A percentile compares a stretch with the other conserved stretches of the same genome.
phyloP scores from a whole-genome alignment of 2,113 vertebrate genomes.

The Pangasianodon gigas region DNA sequence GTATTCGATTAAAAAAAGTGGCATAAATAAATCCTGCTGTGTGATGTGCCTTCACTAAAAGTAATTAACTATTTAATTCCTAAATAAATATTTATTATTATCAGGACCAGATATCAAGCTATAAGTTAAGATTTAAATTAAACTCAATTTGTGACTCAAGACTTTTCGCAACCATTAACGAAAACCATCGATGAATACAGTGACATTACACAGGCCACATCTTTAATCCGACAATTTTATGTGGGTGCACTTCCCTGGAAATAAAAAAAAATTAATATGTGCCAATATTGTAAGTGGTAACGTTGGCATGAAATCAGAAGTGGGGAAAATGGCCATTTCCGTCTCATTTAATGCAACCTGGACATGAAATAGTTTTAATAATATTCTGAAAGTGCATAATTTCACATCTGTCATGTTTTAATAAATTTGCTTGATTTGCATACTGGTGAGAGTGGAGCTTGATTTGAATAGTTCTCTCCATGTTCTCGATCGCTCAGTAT shows the following conservation, averaged over 20 bases:
- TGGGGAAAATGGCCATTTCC: neutral
- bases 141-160: neutral
- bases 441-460: neutral
- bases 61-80: neutral
- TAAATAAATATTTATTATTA: neutral
- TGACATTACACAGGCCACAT: neutral
- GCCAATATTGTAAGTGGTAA: neutral
- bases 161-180: neutral
- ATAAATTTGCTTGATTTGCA: conserved; percentile 22
- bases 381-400: conserved; percentile 27
- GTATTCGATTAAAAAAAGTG: neutral
- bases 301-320: neutral
- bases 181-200: neutral
- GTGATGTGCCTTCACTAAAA: neutral
- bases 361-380: neutral
- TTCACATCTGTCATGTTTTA: conserved; percentile 39
- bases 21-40: neutral
- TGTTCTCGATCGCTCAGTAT: neutral
- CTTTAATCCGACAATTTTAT: neutral
- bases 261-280: neutral
- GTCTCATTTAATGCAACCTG: conserved; percentile 16
- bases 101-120: neutral
- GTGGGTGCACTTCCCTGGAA: neutral
- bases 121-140: neutral
- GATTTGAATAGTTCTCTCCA: neutral